These are phyloP conservation scores for Neodontobutis hainanensis DNA, from an alignment of 2,113 vertebrate species.

Conservation along the genomic window DNA sequence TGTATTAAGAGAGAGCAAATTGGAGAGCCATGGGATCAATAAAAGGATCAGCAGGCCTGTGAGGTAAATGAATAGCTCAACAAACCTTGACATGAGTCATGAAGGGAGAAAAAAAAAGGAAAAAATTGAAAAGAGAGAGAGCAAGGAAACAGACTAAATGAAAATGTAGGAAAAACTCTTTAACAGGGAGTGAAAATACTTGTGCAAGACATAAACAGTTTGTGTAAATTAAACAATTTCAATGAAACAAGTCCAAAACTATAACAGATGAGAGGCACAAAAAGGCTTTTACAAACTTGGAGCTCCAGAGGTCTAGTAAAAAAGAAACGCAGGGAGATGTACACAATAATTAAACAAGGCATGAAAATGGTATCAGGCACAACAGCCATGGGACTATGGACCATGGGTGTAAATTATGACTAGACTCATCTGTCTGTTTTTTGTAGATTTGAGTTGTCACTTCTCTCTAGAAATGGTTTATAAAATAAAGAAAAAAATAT, in stretches of 20 bases:
- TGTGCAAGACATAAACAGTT: background rate
- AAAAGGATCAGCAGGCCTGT: slow-evolving; percentile 4
- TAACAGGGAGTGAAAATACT: slow-evolving; percentile 9
- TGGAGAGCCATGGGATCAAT: background rate
- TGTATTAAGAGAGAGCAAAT: background rate
- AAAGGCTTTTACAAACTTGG: too few species aligned
- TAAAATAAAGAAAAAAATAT: too few species aligned
- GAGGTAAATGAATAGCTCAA: slow-evolving; percentile 23
- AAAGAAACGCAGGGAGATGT: too few species aligned
- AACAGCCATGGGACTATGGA: too few species aligned
- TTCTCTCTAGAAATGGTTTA: too few species aligned
- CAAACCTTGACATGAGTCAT: slow-evolving; percentile 3
- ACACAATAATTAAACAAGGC: too few species aligned
- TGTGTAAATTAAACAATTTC: background rate
- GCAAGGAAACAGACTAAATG: background rate
- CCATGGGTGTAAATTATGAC: too few species aligned
- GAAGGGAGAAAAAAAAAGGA: background rate
- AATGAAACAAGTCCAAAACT: background rate
- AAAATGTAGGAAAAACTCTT: slow-evolving; percentile 15
- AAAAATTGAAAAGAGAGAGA: background rate
- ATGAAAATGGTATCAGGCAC: too few species aligned
- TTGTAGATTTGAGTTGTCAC: too few species aligned
- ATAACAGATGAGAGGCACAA: background rate
- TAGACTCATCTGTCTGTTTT: too few species aligned
- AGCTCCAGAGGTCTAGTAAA: too few species aligned